phyloP scores from a whole-genome alignment of 2,113 vertebrate genomes.

The Haemorhous mexicanus region DNA sequence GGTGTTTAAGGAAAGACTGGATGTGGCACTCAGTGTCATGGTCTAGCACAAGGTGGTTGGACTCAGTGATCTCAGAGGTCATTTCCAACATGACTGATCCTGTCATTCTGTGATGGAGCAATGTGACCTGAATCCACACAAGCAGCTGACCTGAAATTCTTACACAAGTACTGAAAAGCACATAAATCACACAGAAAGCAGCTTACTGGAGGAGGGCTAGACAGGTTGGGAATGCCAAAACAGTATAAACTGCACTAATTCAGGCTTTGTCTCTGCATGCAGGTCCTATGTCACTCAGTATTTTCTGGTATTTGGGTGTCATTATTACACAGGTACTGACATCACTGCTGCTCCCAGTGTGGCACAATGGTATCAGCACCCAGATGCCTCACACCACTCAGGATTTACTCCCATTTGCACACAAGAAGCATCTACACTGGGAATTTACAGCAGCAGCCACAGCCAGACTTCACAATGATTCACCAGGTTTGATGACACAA shows the following conservation, averaged over 20 bases:
- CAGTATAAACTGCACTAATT: background rate
- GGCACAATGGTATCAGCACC: background rate
- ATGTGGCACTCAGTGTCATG: background rate
- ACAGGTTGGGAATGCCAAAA: background rate
- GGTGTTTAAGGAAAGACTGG: background rate
- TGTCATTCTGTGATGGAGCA: background rate
- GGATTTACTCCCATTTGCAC: background rate
- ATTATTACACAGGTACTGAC: background rate
- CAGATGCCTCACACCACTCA: background rate
- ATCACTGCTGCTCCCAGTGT: background rate
- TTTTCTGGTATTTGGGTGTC: background rate
- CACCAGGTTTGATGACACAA: background rate
- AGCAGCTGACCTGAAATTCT: background rate
- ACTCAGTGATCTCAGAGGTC: background rate
- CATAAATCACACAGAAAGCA: background rate
- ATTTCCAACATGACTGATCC: background rate
- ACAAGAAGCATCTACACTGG: background rate
- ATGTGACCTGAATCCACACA: background rate
- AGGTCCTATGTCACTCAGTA: background rate
- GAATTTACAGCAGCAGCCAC: background rate
- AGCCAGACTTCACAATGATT: background rate
- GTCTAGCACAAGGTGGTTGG: background rate
- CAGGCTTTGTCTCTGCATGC: background rate
- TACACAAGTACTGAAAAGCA: background rate
- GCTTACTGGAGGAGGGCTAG: background rate